A percentile compares a stretch with the other conserved stretches of the same genome.
phyloP scores from a whole-genome alignment of 1,140 invertebrate species.

The Akabosia matsudoensis region DNA sequence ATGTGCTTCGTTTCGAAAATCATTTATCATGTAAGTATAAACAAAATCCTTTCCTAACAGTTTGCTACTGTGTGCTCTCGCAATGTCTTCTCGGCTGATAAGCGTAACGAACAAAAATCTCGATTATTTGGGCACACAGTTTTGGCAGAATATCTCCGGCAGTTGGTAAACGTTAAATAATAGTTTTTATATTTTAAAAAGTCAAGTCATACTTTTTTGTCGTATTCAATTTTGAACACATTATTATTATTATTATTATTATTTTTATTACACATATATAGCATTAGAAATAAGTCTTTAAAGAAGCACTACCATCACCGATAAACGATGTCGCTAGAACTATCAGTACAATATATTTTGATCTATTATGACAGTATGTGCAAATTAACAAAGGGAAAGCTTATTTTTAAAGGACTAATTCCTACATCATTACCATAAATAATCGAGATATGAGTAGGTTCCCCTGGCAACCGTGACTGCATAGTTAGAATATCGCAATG shows the following conservation, averaged over 20 bases:
- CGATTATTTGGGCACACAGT: no score
- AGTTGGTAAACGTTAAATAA: background rate
- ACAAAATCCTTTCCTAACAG: background rate
- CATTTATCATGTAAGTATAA: no score
- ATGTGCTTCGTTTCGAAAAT: no score
- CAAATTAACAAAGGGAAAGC: background rate
- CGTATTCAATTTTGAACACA: background rate
- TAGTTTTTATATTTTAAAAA: background rate
- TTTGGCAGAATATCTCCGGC: no score
- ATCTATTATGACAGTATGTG: background rate
- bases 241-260: background rate
- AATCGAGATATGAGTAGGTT: background rate
- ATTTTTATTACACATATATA: background rate
- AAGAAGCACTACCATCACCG: no score
- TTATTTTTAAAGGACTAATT: background rate
- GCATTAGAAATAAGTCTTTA: no score
- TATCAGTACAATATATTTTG: no score
- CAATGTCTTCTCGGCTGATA: no score
- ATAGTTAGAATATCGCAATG: background rate
- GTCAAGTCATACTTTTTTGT: background rate
- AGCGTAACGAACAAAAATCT: no score
- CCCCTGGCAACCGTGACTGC: background rate
- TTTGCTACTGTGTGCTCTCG: background rate
- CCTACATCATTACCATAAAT: background rate
- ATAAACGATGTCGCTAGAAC: no score